Percentiles rank a stretch among this genome's conserved stretches.
Evolutionary conservation across 2,113 vertebrate genomes (phyloP).

Genomic region (Xenotilapia flavipinnis): DNA sequence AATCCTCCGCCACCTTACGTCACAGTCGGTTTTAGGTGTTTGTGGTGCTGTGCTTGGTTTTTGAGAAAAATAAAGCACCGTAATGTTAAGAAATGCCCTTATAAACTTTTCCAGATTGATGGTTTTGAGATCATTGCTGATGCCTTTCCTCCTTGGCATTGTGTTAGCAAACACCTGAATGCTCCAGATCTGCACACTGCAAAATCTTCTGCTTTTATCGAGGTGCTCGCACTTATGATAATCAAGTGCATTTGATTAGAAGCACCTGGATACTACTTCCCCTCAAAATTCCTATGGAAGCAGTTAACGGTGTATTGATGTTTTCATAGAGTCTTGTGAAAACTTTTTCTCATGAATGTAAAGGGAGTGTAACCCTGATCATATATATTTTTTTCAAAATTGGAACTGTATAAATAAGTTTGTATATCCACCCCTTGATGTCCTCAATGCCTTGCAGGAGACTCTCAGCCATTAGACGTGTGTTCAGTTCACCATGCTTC

Average conservation of each 20-base stretch:
- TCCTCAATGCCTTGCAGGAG: constrained; percentile 61
- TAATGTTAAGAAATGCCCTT: not conserved
- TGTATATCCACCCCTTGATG: not conserved
- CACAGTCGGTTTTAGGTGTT: not conserved
- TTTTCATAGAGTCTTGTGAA: not conserved
- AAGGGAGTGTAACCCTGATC: not conserved
- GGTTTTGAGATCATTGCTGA: accelerated
- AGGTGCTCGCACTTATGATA: not conserved
- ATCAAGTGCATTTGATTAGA: not conserved
- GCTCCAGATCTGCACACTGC: not conserved
- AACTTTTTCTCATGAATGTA: not conserved
- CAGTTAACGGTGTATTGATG: accelerated
- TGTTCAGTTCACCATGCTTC: constrained; percentile 72
- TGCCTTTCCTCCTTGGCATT: not conserved
- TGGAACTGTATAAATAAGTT: not conserved
- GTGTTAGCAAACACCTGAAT: not conserved
- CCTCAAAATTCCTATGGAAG: accelerated
- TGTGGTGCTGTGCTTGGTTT: not conserved
- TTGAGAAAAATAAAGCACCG: not conserved
- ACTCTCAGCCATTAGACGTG: constrained; percentile 82
- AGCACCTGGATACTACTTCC: not conserved
- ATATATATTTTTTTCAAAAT: too few relatives aligned
- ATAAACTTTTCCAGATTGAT: accelerated
- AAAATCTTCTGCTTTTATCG: not conserved
- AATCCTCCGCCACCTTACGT: accelerated